Evolutionary conservation across 2,113 vertebrate species (phyloP).

Genomic region (Oreochromis tanganicae): DNA sequence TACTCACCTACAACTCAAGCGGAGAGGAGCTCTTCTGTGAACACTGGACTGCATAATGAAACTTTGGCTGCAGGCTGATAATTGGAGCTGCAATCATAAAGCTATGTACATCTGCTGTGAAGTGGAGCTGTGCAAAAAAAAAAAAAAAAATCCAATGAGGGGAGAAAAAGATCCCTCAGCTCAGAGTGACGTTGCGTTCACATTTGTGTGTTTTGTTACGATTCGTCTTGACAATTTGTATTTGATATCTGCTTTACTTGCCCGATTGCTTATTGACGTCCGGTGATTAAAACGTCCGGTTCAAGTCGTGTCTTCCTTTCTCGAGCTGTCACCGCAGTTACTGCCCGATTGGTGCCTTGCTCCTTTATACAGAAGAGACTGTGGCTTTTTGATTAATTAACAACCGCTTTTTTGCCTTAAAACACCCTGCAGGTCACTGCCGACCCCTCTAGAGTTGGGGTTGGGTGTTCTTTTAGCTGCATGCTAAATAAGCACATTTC

Average conservation of each 20-base stretch:
- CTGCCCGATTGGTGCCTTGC: neutral
- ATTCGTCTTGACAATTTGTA: neutral
- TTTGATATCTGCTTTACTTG: neutral
- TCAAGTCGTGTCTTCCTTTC: neutral
- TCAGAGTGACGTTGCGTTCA: neutral
- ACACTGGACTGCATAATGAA: neutral
- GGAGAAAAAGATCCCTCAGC: neutral
- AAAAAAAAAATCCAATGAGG: neutral
- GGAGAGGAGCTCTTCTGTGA: neutral
- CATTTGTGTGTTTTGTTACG: neutral
- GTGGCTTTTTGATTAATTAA: constrained; percentile 28
- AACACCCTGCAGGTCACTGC: fast-evolving
- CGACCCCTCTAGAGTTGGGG: neutral
- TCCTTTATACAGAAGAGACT: neutral
- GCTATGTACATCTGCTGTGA: neutral
- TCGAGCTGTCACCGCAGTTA: neutral
- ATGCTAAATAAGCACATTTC: neutral
- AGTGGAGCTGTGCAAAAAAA: neutral
- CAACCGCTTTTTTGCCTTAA: neutral
- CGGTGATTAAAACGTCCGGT: constrained; percentile 41
- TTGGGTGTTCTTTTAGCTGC: neutral
- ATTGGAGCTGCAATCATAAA: neutral
- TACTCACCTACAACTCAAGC: neutral
- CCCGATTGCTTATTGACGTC: constrained; percentile 29
- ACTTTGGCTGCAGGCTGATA: neutral